Conservation (phyloP, 2,113 vertebrate genomes). For the Mus pahari region DNA sequence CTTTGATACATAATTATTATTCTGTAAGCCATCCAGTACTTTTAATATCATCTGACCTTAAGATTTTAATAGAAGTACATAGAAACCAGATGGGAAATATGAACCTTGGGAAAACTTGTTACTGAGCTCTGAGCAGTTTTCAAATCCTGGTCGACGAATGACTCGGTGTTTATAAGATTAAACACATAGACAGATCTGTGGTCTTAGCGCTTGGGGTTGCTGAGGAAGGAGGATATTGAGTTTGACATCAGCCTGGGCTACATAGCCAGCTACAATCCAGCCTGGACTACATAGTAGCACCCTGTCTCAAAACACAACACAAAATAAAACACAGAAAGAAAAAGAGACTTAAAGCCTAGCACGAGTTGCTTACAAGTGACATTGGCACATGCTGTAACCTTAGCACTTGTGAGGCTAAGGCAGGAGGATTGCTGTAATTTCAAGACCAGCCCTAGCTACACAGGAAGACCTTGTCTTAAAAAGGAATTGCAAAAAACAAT, state of each 20-base stretch:
- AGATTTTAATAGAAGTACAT: constrained; percentile 84
- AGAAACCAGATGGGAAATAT: constrained; percentile 67
- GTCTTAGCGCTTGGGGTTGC: background rate
- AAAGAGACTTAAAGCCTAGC: background rate
- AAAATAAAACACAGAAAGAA: background rate
- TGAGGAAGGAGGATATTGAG: background rate
- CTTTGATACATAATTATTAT: constrained; percentile 86
- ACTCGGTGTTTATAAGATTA: constrained; percentile 33
- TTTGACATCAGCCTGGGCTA: background rate
- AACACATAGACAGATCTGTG: background rate
- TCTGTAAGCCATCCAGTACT: constrained; percentile 61
- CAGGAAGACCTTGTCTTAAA: background rate
- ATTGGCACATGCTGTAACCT: background rate
- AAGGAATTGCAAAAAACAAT: background rate
- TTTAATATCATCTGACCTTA: constrained; percentile 81
- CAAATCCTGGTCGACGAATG: constrained; percentile 4
- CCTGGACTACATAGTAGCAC: background rate
- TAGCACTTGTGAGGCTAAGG: background rate
- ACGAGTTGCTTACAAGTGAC: background rate
- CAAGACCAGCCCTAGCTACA: background rate
- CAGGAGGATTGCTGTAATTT: background rate
- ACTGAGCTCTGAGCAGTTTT: constrained; percentile 15
- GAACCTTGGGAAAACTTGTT: constrained; percentile 13
- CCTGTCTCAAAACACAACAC: background rate
- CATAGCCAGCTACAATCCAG: background rate